Base-by-base conservation (phyloP, 92 coral and sea anemone species). In the Actinostola sp. region DNA sequence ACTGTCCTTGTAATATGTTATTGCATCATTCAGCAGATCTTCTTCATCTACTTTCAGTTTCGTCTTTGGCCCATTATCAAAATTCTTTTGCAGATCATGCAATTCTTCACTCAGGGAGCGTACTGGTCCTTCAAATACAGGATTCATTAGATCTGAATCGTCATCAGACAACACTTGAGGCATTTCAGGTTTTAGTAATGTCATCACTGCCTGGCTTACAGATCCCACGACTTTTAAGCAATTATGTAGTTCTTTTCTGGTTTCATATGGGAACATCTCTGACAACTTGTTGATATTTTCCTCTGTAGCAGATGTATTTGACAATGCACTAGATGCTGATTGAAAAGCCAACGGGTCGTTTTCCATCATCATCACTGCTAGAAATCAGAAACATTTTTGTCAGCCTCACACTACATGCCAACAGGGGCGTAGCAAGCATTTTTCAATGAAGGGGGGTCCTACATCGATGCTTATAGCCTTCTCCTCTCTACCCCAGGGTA, bases 21-120 rank as follows among this genome's bases (percentile, higher is more conserved):
- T 77, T 24, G 93, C 93, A 75, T 88, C 93, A 73, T 83, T 83
- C 66, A 83, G 44, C 27, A 88, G 42, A 41, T 86, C 81, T n/a
- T 72, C 78, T 51, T 80, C 80, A 44, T 75, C 83, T 17, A 81
- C 78, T 76, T 66, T 81, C 19, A 81, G 69, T 34, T 81, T 81
- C 77, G 75, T 84, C 60, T 72, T 80, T 39, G 41, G 82, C 58
- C 86, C 85, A 66, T 25, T 45, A 45, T 71, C 81, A 65, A 84
- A 71, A 59, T 64, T 72, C 58, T 84, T 79, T 79, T 79, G 65
- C 70, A 84, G 82, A 46, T 84, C 61, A 16, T 80, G 51, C 61
- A 85, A 67, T 55, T 80, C 78, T 28, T 66, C 77, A 26, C 71
- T 72, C 70, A 85, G 78, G 62, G 86, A 80, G n/a, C n/a, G n/a